These are phyloP conservation scores for Troglohyphantes excavatus DNA, from an alignment of 2,888 invertebrate species.

Conservation along the genomic window DNA sequence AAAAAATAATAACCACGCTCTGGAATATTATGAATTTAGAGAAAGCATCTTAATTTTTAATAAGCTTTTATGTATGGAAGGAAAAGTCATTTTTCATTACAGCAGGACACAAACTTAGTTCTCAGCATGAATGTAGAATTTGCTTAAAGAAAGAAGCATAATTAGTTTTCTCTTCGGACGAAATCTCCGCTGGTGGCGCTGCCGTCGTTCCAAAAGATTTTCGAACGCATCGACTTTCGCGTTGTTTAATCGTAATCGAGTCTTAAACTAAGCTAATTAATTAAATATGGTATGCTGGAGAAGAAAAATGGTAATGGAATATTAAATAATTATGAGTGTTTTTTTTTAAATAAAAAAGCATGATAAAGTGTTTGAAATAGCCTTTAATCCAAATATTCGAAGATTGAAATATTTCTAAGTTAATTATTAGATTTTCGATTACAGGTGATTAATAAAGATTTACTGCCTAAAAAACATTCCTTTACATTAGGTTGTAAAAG, in stretches of 20 bases:
- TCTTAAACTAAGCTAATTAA: conserved; percentile 31
- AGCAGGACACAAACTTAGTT: not conserved
- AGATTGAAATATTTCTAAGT: too few species aligned
- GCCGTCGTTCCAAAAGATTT: conserved; percentile 7
- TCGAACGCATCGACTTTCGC: not conserved
- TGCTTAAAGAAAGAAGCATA: conserved; percentile 5
- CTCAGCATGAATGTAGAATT: not conserved
- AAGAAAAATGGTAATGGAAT: conserved; percentile 22
- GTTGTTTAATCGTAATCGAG: conserved; percentile 40
- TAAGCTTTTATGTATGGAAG: conserved; percentile 32
- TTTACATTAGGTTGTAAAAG: too few species aligned
- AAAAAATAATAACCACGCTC: not conserved
- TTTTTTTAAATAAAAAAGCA: too few species aligned
- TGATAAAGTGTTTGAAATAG: too few species aligned
- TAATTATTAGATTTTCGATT: too few species aligned
- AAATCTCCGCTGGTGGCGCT: not conserved
- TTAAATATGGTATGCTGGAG: not conserved
- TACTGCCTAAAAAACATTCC: too few species aligned
- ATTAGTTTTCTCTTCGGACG: conserved; percentile 23
- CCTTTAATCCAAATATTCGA: too few species aligned
- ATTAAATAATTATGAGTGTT: not conserved
- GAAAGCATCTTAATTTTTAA: conserved; percentile 50
- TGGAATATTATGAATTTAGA: conserved; percentile 16
- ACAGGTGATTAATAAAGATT: too few species aligned
- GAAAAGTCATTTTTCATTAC: conserved; percentile 30